Base-by-base conservation (phyloP, 2,113 vertebrate genomes). In the Trematomus loennbergii region DNA sequence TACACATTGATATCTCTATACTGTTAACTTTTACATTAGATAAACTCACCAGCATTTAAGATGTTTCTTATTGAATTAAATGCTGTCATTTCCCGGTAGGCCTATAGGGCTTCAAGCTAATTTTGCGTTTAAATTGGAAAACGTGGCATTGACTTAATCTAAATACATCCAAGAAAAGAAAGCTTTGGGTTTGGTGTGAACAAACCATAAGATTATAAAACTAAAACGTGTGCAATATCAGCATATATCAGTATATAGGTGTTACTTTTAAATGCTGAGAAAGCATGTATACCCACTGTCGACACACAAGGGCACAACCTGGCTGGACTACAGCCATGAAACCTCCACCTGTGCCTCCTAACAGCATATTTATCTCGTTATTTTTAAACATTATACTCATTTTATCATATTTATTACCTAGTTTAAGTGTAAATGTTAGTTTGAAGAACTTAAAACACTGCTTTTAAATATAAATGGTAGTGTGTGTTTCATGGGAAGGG, bases 331-430 rank as follows among this genome's bases (percentile, higher is more conserved):
- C 29, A 40, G 36, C 8, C 7, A 40, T 40, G 36, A 40, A 1
- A 40, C 36, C 36, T 40, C 36, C 36, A 40, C 5, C 36, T 40
- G 36, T 40, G 36, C 36, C 36, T 40, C 6, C 81, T 49, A 73
- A 71, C 75, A 79, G 64, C 63, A 59, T 92, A 91, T 93, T 92
- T 93, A 86, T 90, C 90, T 74, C 5, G 63, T 63, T 75, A 61
- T 83, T 82, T 89, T 79, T 2, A 16, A 71, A 84, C 67, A 74
- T 77, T 88, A 72, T 85, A 72, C 61, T 87, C 76, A 63, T 91
- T 82, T 79, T 78, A 77, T 80, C 68, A 29, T 95, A 95, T 95
- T 95, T 95, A 95, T 95, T 94, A 82, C 85, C 87, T 90, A 59
- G 84, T 84, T 76, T 81, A 78, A 82, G 73, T 93, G 94, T 94